Evolutionary conservation across 2,797 vertebrate genomes (phyloP).

Genomic region (Anas flavirostris): DNA sequence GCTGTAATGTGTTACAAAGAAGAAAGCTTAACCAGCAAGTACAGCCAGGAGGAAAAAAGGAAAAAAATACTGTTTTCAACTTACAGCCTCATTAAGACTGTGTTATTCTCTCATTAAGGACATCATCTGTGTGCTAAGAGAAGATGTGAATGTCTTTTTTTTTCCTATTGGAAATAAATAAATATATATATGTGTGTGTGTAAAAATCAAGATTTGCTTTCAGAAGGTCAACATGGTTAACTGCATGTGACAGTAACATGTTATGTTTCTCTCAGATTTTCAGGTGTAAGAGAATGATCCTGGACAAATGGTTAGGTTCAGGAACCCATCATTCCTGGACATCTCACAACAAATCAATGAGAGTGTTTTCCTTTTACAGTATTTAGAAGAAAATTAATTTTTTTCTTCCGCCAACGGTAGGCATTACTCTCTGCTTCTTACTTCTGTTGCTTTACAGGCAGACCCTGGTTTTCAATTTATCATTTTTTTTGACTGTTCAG

Average conservation of each 20-base stretch:
- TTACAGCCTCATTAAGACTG: background rate
- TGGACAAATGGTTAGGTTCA: background rate
- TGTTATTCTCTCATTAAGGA: background rate
- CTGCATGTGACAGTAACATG: rapidly evolving
- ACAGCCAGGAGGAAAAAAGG: background rate
- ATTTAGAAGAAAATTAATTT: background rate
- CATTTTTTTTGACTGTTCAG: background rate
- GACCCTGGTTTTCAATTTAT: background rate
- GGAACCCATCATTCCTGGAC: background rate
- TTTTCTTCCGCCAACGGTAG: background rate
- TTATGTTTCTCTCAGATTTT: background rate
- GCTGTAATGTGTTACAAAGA: background rate
- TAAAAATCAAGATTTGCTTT: background rate
- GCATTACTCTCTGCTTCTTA: background rate
- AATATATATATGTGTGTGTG: background rate
- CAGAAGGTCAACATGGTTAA: background rate
- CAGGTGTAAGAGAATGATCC: background rate
- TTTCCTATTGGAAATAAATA: background rate
- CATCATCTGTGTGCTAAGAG: background rate
- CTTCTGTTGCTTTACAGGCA: background rate
- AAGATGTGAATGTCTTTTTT: background rate
- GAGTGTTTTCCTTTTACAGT: background rate
- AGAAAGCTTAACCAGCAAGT: background rate
- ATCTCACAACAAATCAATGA: background rate
- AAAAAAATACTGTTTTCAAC: background rate